Evolutionary conservation across 2,797 vertebrate genomes (phyloP), one percentile per base, ranked within the genome.

Genomic region (Xerus rutilus): DNA sequence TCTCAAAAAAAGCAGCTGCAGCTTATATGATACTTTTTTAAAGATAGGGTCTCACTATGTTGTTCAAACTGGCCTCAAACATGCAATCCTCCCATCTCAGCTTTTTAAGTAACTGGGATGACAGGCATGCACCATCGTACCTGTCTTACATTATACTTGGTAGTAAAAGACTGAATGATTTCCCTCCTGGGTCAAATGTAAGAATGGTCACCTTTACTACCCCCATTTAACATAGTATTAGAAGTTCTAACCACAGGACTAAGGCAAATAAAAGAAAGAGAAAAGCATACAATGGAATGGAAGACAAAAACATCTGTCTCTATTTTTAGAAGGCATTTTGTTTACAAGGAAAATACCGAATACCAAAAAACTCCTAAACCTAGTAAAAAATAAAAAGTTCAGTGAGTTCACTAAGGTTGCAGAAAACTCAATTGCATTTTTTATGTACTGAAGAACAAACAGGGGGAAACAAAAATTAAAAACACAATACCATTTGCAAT

Each of bases 401-500:
- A 64, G 9, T 78, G n/a, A 87, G 32, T 43, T 96, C 49, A 49
- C 25, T 65, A 77, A n/a, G 17, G 12, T 83, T 82, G 3, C 43
- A 83, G 52, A 78, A 67, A 67, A 77, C 18, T 87, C 47, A 45
- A 32, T 21, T 74, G 49, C 18, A 52, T 52, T 92, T 85, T 91
- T 76, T 70, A 35, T 54, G 21, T 54, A 86, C 1, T 62, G 64
- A 79, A 73, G 54, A 73, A n/a, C 15, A 25, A 86, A 43, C 6
- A 93, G 35, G 32, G 73, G 1, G 14, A 94, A 88, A 89, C 39
- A n/a, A 91, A 85, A 92, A 59, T 73, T 35, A 73, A 79, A 79
- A 85, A 82, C 52, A 45, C 8, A 89, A 69, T 59, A 57, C 7
- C 21, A 67, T 23, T 43, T 85, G 45, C 30, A 86, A 73, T 49